Percentiles rank a stretch among this genome's conserved stretches.
Conservation (phyloP, 2,113 vertebrate genomes). For the Pseudorasbora parva region DNA sequence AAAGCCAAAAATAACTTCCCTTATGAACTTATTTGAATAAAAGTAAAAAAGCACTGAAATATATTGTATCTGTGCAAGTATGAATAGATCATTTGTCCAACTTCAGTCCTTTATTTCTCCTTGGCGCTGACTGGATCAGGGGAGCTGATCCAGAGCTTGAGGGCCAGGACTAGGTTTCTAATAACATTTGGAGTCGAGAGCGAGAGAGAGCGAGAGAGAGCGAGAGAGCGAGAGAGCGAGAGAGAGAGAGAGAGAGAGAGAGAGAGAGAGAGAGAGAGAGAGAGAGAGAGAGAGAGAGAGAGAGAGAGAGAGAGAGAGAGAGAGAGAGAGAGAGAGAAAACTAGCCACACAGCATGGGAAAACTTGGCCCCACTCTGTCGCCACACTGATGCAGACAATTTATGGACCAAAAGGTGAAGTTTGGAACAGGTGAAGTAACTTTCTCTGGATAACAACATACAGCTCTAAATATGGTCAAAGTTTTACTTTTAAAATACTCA, state of each 20-base stretch:
- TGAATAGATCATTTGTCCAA: constrained; percentile 57
- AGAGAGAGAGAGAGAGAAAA: constrained; percentile 49
- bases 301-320: constrained; percentile 48
- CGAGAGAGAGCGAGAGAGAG: constrained; percentile 31
- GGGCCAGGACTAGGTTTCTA: constrained; percentile 51
- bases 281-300: constrained; percentile 48
- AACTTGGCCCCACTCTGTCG: constrained; percentile 44
- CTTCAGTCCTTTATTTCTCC: constrained; percentile 54
- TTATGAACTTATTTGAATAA: neutral
- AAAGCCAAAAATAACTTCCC: neutral
- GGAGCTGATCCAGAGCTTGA: constrained; percentile 51
- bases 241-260: constrained; percentile 43
- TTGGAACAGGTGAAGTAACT: constrained; percentile 63
- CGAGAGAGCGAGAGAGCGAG: no score
- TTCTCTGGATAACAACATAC: constrained; percentile 24
- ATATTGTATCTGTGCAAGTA: constrained; percentile 16
- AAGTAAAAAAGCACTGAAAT: constrained; percentile 5
- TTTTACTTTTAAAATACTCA: constrained; percentile 37
- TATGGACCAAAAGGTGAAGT: constrained; percentile 58
- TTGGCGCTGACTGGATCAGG: constrained; percentile 58
- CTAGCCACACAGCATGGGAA: constrained; percentile 42
- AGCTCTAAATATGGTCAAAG: constrained; percentile 39
- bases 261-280: constrained; percentile 45
- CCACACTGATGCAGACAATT: constrained; percentile 53
- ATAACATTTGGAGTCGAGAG: constrained; percentile 61